Base-by-base conservation (phyloP, 2,113 vertebrate species). In the Mohoua ochrocephala region DNA sequence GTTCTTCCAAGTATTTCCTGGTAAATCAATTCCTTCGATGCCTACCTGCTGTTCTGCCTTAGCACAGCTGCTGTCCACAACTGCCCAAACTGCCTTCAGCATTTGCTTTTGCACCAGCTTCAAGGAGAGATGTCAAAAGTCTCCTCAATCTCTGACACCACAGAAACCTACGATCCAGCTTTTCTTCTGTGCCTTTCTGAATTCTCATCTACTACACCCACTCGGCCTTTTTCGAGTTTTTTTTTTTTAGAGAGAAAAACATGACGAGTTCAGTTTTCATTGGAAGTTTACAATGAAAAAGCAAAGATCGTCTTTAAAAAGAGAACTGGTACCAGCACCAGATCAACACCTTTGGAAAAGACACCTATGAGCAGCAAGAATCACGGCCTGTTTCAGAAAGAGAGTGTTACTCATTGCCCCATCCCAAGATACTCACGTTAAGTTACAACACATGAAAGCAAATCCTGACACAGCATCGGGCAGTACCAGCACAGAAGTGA, bases 51-150 rank as follows among this genome's bases (percentile, higher is more conserved):
- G 20, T 31, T 31, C 31, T 68, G 49, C 17, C 33, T 39, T 7
- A 73, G 57, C 76, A 68, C 28, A 42, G 73, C 30, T 79, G 39
- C 65, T 68, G 53, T 2, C 15, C 76, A 53, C 56, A 59, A 2
- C 31, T 24, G 39, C 37, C 50, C 65, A 42, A 60, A 24, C 28
- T 15, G 42, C 60, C 41, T 28, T 44, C 1, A 44, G 30, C 41
- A 14, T 6, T 77, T 33, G 2, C 53, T 16, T 18, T 8, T 49
- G 59, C 4, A 0, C 35, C 20, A 27, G 0, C 49, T 22, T 27
- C 2, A 8, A 84, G 42, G 64, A 76, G 57, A 49, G 45, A 20
- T 10, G 15, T 13, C 75, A 49, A 47, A 39, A 53, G 4, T 19
- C 60, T 56, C 39, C 52, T 80, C 68, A 28, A 17, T 7, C 39